A percentile compares a stretch with the other conserved stretches of the same genome.
Conservation (phyloP, 2,888 invertebrate species). For the Amorpha juglandis region DNA sequence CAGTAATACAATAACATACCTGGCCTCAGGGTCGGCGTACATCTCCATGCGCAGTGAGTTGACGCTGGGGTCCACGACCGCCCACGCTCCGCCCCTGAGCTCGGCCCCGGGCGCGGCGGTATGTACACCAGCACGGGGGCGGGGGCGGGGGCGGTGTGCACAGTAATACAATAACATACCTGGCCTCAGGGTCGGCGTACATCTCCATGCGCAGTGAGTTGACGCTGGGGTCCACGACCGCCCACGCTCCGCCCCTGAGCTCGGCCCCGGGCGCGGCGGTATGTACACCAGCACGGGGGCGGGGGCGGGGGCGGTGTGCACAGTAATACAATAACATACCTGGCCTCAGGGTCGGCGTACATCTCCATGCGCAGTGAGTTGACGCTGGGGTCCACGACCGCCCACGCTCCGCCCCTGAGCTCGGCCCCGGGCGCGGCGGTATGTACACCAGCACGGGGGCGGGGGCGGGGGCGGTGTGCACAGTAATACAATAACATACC, state of each 20-base stretch:
- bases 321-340: no score
- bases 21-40: constrained; percentile 97
- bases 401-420: no score
- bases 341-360: no score
- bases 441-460: constrained; percentile 98
- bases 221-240: no score
- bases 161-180: no score
- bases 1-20: constrained; percentile 69
- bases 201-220: no score
- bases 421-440: constrained; percentile 98
- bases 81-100: constrained; percentile 99
- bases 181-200: no score
- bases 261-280: constrained; percentile 98
- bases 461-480: constrained; percentile 50
- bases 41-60: constrained; percentile 98
- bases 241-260: no score
- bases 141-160: no score
- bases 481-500: constrained; percentile 62
- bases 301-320: no score
- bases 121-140: constrained; percentile 98
- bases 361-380: no score
- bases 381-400: no score
- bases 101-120: constrained; percentile 98
- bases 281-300: constrained; percentile 98
- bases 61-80: constrained; percentile 97